Evolutionary conservation across 1,140 invertebrate genomes (phyloP), one percentile per base, ranked within the genome.

Genomic region (Gonatopus flavifemur): DNA sequence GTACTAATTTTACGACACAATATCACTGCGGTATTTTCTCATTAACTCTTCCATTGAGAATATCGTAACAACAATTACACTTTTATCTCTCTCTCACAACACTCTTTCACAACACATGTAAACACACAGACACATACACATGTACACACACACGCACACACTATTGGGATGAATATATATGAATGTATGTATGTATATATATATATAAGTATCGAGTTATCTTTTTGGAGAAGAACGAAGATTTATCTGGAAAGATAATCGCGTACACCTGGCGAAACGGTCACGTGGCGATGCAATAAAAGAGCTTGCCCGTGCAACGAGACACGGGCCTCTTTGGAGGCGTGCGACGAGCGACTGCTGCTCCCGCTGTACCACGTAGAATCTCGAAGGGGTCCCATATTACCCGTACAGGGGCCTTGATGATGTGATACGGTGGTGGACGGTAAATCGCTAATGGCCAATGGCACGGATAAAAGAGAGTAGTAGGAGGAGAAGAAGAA

Each of bases 401-500:
- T 63, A 64, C 61, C 22, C 35, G 59, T 41, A n/a, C n/a, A n/a
- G 49, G 43, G 38, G 49, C 62, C 48, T 16, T 55, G 52, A 59
- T 62, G 56, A n/a, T n/a, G n/a, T n/a, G n/a, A 64, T 62, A 65
- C 48, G 55, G 47, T 52, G 60, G 38, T 52, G 60, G 38, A 53
- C 57, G 56, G 46, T 49, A 50, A n/a, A 50, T 67, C 57, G 59
- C 59, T 66, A 64, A 64, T 64, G 62, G 56, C 61, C 62, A 64
- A 62, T 64, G 62, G 55, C 51, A 57, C 62, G 59, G 64, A 65
- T 65, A 55, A 64, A 42, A 59, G 56, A 56, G 48, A 61, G 48
- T 36, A 57, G 38, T 45, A 30, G 43, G 18, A 56, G 42, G 55
- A 21, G 35, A 36, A 50, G 52, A 54, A 44, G 36, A 15, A 33